A percentile compares a stretch with the other conserved stretches of the same genome.
Conservation (phyloP, 2,113 vertebrate species). For the Clarias macrocephalus region DNA sequence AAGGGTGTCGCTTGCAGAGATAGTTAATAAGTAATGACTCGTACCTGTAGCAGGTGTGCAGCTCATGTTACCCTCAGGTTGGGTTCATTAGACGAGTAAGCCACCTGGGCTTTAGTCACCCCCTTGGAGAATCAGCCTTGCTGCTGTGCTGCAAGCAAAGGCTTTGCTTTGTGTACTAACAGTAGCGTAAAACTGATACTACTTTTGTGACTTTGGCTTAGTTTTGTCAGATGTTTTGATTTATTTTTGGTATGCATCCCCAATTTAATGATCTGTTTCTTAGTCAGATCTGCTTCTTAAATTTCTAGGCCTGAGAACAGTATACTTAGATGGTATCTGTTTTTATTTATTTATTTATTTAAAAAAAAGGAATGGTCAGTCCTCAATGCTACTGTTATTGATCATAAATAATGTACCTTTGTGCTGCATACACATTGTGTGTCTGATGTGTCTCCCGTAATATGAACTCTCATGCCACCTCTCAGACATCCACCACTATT, state of each 20-base stretch:
- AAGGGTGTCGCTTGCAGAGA: constrained; percentile 54
- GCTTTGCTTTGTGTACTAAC: background rate
- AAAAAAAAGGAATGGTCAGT: background rate
- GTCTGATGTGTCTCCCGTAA: background rate
- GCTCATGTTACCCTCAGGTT: constrained; percentile 68
- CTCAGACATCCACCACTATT: background rate
- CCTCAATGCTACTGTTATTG: background rate
- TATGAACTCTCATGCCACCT: background rate
- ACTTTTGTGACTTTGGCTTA: background rate
- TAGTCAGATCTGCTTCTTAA: background rate
- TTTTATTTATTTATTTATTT: background rate
- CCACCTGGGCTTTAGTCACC: constrained; percentile 68
- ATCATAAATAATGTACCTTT: constrained; percentile 1
- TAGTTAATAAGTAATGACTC: constrained; percentile 72
- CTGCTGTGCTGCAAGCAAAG: background rate
- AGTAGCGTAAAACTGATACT: background rate
- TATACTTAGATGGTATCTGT: background rate
- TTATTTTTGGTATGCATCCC: background rate
- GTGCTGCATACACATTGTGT: background rate
- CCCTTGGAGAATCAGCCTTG: constrained; percentile 34
- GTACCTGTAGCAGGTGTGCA: constrained; percentile 68
- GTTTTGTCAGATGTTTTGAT: background rate
- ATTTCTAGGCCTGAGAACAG: background rate
- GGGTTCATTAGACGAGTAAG: constrained; percentile 70
- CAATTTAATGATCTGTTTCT: background rate